Base-by-base conservation (phyloP, 1,140 invertebrate genomes). In the Polypedilum vanderplanki region DNA sequence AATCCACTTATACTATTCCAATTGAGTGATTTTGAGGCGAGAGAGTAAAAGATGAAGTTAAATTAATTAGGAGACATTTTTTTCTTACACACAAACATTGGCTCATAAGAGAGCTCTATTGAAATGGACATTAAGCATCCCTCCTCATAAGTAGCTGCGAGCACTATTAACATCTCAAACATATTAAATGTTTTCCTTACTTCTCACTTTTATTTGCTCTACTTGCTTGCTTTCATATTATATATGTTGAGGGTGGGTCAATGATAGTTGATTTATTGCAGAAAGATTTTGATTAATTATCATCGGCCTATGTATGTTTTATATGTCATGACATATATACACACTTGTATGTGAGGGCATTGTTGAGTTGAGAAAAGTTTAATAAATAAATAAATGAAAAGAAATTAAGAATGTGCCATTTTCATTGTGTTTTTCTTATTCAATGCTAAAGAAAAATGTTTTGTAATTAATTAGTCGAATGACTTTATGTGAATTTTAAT, bases 361-460 rank as follows among this genome's bases (percentile, higher is more conserved):
- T 57, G 46, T 57, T 57, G 46, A 57, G n/a, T n/a, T n/a, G n/a
- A 57, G 46, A 15, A 33, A 33, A 57, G 46, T 57, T 57, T 57
- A 57, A 57, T 57, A 57, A 57, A 57, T 57, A 57, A 57, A 57
- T 57, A 57, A 57, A 70, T 70, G 18, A 70, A 70, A 17, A 17
- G 18, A 67, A 70, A 70, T 70, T 70, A 70, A 70, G 65, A 70
- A 70, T 70, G 65, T 70, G 65, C 65, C 65, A 70, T 70, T 70
- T 20, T 20, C 65, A 70, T 18, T 33, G 24, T 33, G 24, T 33
- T 33, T 33, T 33, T 33, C 1, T n/a, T n/a, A n/a, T n/a, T 33
- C 24, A 33, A 33, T 33, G 24, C 5, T 1, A 33, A 33, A 33
- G 24, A 33, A 33, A 33, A 57, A 57, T 57, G 46, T 57, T 15